Evolutionary conservation across 2,113 vertebrate genomes (phyloP).

Genomic region (Tachuris rubrigastra): DNA sequence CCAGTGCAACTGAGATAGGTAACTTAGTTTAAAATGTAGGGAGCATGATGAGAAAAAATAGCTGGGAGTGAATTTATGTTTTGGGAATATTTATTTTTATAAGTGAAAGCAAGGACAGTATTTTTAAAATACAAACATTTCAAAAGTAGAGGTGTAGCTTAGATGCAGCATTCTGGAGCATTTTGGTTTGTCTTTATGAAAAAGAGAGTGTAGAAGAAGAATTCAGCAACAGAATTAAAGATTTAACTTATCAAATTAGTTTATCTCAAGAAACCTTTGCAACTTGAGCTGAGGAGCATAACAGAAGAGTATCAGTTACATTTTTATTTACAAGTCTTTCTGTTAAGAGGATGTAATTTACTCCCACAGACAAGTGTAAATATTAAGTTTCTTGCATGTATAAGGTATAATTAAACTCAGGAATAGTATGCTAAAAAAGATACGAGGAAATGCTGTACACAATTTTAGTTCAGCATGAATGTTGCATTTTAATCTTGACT

Average conservation of each 20-base stretch:
- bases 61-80: not conserved
- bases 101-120: not conserved
- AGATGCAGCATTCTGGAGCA: not conserved
- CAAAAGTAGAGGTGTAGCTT: not conserved
- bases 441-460: not conserved
- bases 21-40: not conserved
- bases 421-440: not conserved
- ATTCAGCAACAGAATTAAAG: not conserved
- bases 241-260: not conserved
- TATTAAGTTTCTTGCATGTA: not conserved
- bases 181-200: not conserved
- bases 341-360: not conserved
- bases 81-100: not conserved
- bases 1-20: not conserved
- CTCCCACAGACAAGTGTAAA: not conserved
- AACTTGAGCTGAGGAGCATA: not conserved
- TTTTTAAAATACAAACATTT: not conserved
- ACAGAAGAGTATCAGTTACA: not conserved
- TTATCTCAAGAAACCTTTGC: not conserved
- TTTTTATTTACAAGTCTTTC: not conserved
- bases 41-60: not conserved
- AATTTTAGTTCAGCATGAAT: not conserved
- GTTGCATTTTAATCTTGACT: slow-evolving; percentile 16
- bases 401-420: not conserved
- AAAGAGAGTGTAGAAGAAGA: not conserved